A percentile compares a stretch with the other conserved stretches of the same genome.
Evolutionary conservation across 2,888 invertebrate genomes (phyloP).

Genomic region (Dexiosoma caninum): DNA sequence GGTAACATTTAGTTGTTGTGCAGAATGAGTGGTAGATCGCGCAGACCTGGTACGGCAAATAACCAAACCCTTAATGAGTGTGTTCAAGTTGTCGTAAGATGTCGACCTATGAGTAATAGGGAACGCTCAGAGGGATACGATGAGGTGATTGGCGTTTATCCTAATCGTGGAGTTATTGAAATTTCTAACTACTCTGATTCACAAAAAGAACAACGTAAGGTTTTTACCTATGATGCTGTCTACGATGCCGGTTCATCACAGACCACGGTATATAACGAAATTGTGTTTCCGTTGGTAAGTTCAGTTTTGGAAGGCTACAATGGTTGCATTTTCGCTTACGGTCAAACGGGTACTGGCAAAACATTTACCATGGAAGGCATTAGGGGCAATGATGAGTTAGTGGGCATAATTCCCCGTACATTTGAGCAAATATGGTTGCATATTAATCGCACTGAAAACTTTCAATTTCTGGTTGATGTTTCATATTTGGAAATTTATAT

Average conservation of each 20-base stretch:
- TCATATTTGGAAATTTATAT: slow-evolving; percentile 99
- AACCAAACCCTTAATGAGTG: slow-evolving; percentile 83
- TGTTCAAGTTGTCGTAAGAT: slow-evolving; percentile 97
- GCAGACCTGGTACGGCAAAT: slow-evolving; percentile 72
- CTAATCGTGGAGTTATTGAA: slow-evolving; percentile 93
- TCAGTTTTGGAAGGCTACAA: slow-evolving; percentile 98
- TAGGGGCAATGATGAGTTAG: slow-evolving; percentile 81
- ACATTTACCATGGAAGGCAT: slow-evolving; percentile 85
- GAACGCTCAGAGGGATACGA: slow-evolving; percentile 81
- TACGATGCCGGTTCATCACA: slow-evolving; percentile 93
- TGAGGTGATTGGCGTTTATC: slow-evolving; percentile 88
- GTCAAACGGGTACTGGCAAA: slow-evolving; percentile 97
- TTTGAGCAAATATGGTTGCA: slow-evolving; percentile 98
- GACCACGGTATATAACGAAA: slow-evolving; percentile 95
- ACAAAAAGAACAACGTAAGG: slow-evolving; percentile 88
- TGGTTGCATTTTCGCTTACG: slow-evolving; percentile 99
- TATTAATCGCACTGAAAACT: slow-evolving; percentile 92
- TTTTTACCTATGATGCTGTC: slow-evolving; percentile 98
- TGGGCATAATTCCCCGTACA: slow-evolving; percentile 95
- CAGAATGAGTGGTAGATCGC: slow-evolving; percentile 73
- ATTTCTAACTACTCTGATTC: slow-evolving; percentile 86
- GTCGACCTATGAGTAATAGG: slow-evolving; percentile 94
- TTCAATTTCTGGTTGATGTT: slow-evolving; percentile 96
- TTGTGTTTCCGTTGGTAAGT: slow-evolving; percentile 94
- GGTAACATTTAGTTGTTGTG: slow-evolving; percentile 31